These are phyloP conservation scores for Pseudococcus viburni DNA, from an alignment of 2,888 invertebrate genomes.

Conservation along the genomic window DNA sequence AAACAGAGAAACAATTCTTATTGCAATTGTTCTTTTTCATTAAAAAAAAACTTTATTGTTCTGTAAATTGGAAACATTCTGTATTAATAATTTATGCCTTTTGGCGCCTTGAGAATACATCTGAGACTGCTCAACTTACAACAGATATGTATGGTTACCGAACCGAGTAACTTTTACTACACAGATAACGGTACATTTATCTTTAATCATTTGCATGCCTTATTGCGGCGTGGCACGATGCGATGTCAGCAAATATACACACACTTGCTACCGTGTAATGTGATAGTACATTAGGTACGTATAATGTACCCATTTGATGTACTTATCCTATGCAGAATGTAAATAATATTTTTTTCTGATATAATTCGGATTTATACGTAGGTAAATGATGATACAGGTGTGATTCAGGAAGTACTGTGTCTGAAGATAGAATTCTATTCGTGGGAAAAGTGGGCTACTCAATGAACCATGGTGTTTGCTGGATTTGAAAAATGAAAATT, in stretches of 20 bases:
- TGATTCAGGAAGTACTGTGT: no score
- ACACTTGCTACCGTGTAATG: slow-evolving; percentile 16
- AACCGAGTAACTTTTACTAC: slow-evolving; percentile 47
- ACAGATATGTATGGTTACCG: slow-evolving; percentile 44
- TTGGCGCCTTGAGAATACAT: slow-evolving; percentile 57
- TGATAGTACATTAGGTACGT: background rate
- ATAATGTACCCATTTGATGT: background rate
- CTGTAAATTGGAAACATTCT: slow-evolving; percentile 55
- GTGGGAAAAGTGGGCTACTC: no score
- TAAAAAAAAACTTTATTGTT: slow-evolving; percentile 53
- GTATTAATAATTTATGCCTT: slow-evolving; percentile 55
- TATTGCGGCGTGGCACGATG: slow-evolving; percentile 29
- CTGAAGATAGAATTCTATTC: no score
- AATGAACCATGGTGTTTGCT: no score
- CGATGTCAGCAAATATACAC: slow-evolving; percentile 39
- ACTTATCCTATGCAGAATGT: no score
- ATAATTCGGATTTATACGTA: no score
- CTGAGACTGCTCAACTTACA: slow-evolving; percentile 55
- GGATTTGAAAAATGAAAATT: no score
- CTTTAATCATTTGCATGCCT: slow-evolving; percentile 57
- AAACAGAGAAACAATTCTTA: slow-evolving; percentile 48
- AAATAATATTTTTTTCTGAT: no score
- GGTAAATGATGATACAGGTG: no score
- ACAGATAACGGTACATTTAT: slow-evolving; percentile 57
- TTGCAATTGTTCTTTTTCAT: slow-evolving; percentile 55